These are phyloP conservation scores for Periphyllus acericola DNA, from an alignment of 2,888 invertebrate species.

Conservation along the genomic window DNA sequence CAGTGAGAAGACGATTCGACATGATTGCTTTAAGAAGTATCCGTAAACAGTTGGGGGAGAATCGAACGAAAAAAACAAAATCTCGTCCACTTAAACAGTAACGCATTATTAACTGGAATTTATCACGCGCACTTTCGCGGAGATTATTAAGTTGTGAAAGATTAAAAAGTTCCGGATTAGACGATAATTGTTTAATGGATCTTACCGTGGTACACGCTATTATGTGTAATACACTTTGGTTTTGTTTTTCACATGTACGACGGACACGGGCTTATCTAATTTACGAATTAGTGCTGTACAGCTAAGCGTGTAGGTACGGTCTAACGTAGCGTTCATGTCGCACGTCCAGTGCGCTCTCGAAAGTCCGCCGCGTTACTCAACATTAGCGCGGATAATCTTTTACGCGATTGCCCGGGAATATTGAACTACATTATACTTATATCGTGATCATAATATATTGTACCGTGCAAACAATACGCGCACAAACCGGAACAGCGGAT, in stretches of 20 bases:
- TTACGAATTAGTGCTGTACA: background rate
- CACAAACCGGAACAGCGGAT: background rate
- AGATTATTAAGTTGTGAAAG: background rate
- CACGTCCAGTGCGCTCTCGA: background rate
- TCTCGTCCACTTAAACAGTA: background rate
- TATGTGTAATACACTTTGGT: too few species aligned
- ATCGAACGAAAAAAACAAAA: background rate
- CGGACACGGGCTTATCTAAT: background rate
- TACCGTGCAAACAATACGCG: background rate
- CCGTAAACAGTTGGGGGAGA: background rate
- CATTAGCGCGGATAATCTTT: background rate
- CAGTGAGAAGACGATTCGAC: background rate
- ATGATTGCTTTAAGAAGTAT: background rate
- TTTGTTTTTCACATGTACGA: background rate
- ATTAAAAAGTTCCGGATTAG: background rate
- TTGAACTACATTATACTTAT: too few species aligned
- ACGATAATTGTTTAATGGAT: background rate
- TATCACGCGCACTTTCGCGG: background rate
- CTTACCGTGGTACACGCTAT: background rate
- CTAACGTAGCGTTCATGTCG: background rate
- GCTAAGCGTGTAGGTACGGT: background rate
- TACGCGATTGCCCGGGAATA: background rate
- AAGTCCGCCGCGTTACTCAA: background rate
- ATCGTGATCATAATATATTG: too few species aligned
- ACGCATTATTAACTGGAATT: background rate